Percentiles rank a stretch among this genome's conserved stretches.
phyloP scores from a whole-genome alignment of 2,797 vertebrate genomes.

The Phyllotis vaccarum region DNA sequence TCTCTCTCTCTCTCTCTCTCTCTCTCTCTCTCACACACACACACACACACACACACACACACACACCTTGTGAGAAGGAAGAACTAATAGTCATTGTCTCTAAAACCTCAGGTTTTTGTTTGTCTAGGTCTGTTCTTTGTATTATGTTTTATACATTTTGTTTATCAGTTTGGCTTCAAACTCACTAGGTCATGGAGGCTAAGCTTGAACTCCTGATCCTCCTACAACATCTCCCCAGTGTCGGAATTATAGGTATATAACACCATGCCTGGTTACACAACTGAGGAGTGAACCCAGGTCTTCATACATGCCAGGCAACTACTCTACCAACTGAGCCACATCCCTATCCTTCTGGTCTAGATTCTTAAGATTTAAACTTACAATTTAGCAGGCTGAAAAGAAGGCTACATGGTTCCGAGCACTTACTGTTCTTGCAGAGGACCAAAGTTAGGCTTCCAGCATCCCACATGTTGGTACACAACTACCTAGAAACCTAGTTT shows the following conservation, averaged over 20 bases:
- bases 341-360: not conserved
- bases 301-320: not conserved
- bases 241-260: not conserved
- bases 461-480: not conserved
- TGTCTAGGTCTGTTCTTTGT: not conserved
- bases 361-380: conserved; percentile 47
- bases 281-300: not conserved
- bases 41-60: not conserved
- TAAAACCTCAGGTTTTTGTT: not conserved
- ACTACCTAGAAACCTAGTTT: not conserved
- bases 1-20: not conserved
- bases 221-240: not conserved
- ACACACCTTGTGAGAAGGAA: not conserved
- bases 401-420: not conserved
- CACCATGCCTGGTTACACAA: not conserved
- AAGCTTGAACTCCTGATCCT: not conserved
- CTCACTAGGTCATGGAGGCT: not conserved
- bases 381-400: not conserved
- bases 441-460: not conserved
- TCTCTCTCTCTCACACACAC: not conserved
- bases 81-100: not conserved
- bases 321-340: not conserved
- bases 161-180: not conserved
- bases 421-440: not conserved
- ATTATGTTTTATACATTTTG: not conserved